phyloP scores from a whole-genome alignment of 2,888 invertebrate species.

The Melieria crassipennis region DNA sequence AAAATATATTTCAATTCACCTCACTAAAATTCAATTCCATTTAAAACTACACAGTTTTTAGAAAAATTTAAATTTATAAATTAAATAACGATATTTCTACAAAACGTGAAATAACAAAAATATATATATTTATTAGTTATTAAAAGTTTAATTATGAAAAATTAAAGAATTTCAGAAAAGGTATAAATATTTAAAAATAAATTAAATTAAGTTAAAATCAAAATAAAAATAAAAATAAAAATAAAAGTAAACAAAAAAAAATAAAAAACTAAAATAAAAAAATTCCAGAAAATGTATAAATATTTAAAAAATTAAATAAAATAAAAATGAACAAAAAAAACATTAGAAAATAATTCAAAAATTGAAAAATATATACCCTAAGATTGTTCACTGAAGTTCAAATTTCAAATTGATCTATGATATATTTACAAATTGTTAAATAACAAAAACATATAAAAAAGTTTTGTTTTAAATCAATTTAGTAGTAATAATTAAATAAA shows the following conservation, averaged over 20 bases:
- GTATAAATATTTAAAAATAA: slow-evolving; percentile 18
- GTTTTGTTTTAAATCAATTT: no score
- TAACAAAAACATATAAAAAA: no score
- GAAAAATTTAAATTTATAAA: no score
- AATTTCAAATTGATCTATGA: no score
- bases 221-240: neutral
- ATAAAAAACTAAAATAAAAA: slow-evolving; percentile 7
- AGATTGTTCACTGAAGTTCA: no score
- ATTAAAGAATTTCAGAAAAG: slow-evolving; percentile 5
- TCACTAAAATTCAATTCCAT: no score
- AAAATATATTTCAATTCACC: no score
- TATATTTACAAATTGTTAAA: no score
- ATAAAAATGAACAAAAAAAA: neutral
- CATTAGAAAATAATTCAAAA: neutral
- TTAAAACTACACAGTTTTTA: no score
- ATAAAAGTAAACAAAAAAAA: neutral
- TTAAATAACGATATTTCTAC: no score
- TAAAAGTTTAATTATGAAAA: slow-evolving; percentile 1
- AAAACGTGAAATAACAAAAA: no score
- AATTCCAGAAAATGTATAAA: neutral
- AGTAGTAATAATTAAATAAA: no score
- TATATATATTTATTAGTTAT: neutral
- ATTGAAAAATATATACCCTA: neutral
- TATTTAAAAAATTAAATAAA: neutral
- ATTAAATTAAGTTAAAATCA: slow-evolving; percentile 13